phyloP scores from a whole-genome alignment of 2,113 vertebrate species.

The Corythoichthys intestinalis region DNA sequence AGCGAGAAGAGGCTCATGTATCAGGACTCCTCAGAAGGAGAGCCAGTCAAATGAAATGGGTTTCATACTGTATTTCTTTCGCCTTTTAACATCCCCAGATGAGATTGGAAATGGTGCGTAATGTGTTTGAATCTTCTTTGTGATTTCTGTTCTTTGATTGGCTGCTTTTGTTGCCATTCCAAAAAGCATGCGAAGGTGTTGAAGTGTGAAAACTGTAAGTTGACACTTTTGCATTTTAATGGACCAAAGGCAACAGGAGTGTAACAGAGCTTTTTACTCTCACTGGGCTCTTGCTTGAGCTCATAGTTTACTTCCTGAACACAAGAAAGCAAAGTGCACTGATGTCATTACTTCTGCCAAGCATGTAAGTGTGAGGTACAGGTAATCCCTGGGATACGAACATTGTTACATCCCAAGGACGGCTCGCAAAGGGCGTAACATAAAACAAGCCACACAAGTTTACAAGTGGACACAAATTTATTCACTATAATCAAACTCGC shows the following conservation, averaged over 20 bases:
- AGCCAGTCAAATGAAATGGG: constrained; percentile 27
- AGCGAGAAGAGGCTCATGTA: constrained; percentile 17
- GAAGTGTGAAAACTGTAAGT: constrained; percentile 60
- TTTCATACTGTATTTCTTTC: constrained; percentile 24
- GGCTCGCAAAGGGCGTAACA: no score
- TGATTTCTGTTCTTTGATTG: constrained; percentile 44
- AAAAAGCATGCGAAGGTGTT: constrained; percentile 54
- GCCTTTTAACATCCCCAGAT: constrained; percentile 36
- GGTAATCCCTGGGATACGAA: no score
- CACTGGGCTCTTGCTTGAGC: neutral
- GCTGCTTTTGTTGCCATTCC: constrained; percentile 49
- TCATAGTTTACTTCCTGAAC: neutral
- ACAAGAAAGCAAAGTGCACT: neutral
- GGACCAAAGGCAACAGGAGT: constrained; percentile 35
- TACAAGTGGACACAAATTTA: no score
- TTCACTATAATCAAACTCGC: no score
- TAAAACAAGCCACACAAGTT: no score
- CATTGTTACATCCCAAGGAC: no score
- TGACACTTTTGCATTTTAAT: constrained; percentile 56
- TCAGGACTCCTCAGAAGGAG: constrained; percentile 13
- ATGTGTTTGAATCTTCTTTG: constrained; percentile 33
- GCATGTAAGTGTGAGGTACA: neutral
- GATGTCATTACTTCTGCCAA: neutral
- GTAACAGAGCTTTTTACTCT: constrained; percentile 28
- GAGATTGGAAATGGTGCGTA: constrained; percentile 12